Conservation (phyloP, 2,797 vertebrate species). For the Discoglossus pictus region DNA sequence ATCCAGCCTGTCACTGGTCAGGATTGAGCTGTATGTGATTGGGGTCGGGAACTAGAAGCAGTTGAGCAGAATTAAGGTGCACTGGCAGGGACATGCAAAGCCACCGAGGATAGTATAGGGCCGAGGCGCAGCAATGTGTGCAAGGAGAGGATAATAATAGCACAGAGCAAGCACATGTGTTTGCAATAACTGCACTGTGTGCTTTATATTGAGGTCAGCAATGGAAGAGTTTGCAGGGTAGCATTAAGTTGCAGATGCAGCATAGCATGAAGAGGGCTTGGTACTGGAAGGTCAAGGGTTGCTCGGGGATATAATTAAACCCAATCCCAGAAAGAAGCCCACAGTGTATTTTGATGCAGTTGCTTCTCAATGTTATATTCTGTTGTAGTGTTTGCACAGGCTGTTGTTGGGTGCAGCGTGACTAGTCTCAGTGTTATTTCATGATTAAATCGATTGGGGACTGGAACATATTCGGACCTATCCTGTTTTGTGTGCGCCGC, state of each 20-base stretch:
- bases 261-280: slow-evolving; percentile 33
- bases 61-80: background rate
- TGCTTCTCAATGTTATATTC: slow-evolving; percentile 14
- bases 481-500: too few species aligned
- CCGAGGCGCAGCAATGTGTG: background rate
- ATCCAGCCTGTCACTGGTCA: slow-evolving; percentile 21
- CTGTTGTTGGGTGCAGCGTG: background rate
- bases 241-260: slow-evolving; percentile 26
- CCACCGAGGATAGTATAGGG: background rate
- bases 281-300: slow-evolving; percentile 38
- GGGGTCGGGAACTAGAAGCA: background rate
- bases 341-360: slow-evolving; percentile 9
- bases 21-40: slow-evolving; percentile 37
- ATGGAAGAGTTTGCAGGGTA: slow-evolving; percentile 34
- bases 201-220: slow-evolving; percentile 26
- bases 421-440: too few species aligned
- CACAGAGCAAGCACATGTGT: background rate
- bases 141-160: slow-evolving; percentile 17
- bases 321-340: slow-evolving; percentile 13
- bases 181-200: slow-evolving; percentile 15
- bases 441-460: too few species aligned
- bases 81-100: background rate
- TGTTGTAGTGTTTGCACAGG: background rate
- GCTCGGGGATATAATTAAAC: slow-evolving; percentile 36
- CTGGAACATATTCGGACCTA: too few species aligned